phyloP scores from a whole-genome alignment of 1,140 invertebrate species.

The Spodoptera frugiperda region DNA sequence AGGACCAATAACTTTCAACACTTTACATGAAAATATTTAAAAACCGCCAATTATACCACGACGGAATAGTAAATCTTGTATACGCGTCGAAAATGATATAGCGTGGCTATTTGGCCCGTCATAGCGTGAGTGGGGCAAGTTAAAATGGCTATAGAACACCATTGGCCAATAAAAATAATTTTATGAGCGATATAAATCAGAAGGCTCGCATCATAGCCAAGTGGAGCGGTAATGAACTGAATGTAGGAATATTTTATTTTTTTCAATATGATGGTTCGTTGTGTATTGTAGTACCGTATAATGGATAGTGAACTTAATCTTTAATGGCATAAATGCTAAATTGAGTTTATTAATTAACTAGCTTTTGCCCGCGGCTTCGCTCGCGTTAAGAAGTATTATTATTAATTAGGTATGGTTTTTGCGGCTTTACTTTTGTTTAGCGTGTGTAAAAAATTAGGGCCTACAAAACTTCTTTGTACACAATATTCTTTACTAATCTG shows the following conservation, averaged over 20 bases:
- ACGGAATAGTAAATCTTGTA: not conserved
- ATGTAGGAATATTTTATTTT: constrained; percentile 5
- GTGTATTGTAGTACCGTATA: not conserved
- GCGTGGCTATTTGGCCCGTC: not conserved
- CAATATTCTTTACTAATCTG: too few relatives aligned
- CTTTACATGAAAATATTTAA: not conserved
- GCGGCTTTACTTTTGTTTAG: too few relatives aligned
- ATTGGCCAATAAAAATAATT: constrained; percentile 37
- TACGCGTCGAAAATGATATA: not conserved
- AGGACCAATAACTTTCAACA: too few relatives aligned
- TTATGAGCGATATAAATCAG: constrained; percentile 24
- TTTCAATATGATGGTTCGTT: not conserved
- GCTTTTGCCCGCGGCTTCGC: too few relatives aligned
- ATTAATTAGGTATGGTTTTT: too few relatives aligned
- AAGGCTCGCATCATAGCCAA: constrained; percentile 1
- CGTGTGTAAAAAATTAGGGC: too few relatives aligned
- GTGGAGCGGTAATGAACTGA: constrained; percentile 33
- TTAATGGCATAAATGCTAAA: not conserved
- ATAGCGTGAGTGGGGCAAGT: constrained; percentile 34
- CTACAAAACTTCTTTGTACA: too few relatives aligned
- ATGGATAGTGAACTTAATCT: not conserved
- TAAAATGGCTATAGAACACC: constrained; percentile 3
- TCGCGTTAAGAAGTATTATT: too few relatives aligned
- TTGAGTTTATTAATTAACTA: too few relatives aligned
- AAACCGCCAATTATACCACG: not conserved